These are phyloP conservation scores for Chrysemys picta DNA, from an alignment of 2,113 vertebrate genomes.

Conservation along the genomic window DNA sequence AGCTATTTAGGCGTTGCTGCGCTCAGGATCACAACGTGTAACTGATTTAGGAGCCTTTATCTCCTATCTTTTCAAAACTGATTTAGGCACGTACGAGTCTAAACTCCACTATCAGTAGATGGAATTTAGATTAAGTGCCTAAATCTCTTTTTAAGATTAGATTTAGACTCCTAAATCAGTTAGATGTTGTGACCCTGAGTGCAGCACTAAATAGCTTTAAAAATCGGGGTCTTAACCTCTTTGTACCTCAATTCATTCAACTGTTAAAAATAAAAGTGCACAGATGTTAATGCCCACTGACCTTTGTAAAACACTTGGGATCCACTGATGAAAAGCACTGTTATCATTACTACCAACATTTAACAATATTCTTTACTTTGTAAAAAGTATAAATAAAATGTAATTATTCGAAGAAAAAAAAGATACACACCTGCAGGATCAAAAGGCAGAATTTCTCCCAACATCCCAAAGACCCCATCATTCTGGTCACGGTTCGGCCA, in stretches of 20 bases:
- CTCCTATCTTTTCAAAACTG: not conserved
- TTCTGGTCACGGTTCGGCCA: conserved; percentile 99
- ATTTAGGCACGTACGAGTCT: not conserved
- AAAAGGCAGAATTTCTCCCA: conserved; percentile 95
- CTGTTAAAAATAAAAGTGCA: not conserved
- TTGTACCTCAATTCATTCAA: not conserved
- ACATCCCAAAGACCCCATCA: conserved; percentile 92
- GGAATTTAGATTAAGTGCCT: not conserved
- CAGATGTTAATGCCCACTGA: not conserved
- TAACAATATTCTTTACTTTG: not conserved
- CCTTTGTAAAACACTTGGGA: not conserved
- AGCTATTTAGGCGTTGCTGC: not conserved
- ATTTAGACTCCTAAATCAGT: not conserved
- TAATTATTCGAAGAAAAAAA: not conserved
- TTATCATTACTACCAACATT: not conserved
- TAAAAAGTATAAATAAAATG: not conserved
- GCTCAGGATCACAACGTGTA: not conserved
- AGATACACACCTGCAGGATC: conserved; percentile 93
- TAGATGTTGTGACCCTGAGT: not conserved
- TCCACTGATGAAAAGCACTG: not conserved
- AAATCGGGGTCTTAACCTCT: not conserved
- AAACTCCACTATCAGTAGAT: not conserved
- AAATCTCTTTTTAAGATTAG: not conserved
- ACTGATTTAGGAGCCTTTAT: not conserved
- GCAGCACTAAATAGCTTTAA: not conserved